Evolutionary conservation across 64 coral and sea anemone genomes (phyloP).

Genomic region (Orbicella faveolata): DNA sequence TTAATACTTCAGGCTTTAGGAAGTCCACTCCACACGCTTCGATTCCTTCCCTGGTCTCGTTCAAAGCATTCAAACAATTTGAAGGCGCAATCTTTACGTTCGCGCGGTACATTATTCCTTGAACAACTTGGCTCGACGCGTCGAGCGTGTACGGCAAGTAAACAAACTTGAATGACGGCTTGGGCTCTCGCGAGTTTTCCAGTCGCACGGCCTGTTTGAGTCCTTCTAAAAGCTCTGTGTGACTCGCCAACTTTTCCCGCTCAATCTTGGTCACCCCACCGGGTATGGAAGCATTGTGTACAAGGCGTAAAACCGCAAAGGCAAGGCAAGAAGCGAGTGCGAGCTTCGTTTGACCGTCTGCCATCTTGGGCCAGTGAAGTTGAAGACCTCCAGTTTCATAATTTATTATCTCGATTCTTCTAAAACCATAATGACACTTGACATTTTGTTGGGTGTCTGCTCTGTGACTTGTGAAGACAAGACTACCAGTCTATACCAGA

Average conservation of each 20-base stretch:
- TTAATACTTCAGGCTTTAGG: background rate
- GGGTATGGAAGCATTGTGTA: background rate
- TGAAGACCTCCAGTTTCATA: background rate
- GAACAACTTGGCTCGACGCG: slow-evolving; percentile 16
- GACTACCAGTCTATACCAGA: background rate
- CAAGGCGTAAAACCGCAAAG: background rate
- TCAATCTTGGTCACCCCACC: slow-evolving; percentile 17
- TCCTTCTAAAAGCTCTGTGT: background rate
- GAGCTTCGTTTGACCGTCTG: background rate
- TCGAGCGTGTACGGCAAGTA: slow-evolving; percentile 24
- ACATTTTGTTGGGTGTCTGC: background rate
- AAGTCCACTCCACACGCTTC: slow-evolving; percentile 19
- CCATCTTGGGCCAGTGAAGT: background rate
- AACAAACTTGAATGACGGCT: slow-evolving; percentile 11
- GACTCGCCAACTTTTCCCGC: background rate
- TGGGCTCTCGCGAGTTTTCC: slow-evolving; percentile 10
- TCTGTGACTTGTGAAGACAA: background rate
- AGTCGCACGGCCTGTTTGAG: slow-evolving; percentile 10
- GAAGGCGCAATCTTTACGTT: slow-evolving; percentile 12
- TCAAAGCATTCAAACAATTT: slow-evolving; percentile 2
- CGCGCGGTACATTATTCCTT: slow-evolving; percentile 10
- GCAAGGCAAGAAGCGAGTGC: background rate
- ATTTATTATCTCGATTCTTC: background rate
- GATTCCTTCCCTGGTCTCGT: slow-evolving; percentile 17
- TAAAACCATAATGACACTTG: background rate